These are phyloP conservation scores for Exaiptasia diaphana DNA, from an alignment of 64 coral and sea anemone species.

Conservation along the genomic window DNA sequence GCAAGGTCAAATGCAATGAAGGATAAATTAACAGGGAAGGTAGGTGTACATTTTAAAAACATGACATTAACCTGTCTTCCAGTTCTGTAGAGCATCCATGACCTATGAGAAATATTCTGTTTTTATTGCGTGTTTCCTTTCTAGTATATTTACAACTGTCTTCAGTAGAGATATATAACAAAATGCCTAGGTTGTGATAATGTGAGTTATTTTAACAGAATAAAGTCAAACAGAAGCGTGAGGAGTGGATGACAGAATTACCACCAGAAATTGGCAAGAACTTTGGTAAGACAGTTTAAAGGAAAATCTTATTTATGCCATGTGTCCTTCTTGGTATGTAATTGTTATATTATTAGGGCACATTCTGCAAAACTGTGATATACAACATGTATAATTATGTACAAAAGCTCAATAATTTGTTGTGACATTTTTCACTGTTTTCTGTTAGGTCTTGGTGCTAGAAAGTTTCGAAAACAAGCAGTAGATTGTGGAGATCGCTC, in stretches of 20 bases:
- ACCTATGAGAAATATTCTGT: too few species aligned
- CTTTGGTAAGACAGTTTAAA: constrained; percentile 66
- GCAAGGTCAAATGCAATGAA: constrained; percentile 63
- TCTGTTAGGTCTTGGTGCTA: constrained; percentile 71
- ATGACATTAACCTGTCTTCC: too few species aligned
- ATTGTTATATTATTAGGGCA: too few species aligned
- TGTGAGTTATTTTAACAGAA: too few species aligned
- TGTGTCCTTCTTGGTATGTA: not conserved
- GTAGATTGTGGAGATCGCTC: constrained; percentile 81
- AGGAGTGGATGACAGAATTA: constrained; percentile 99
- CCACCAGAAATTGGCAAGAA: constrained; percentile 93
- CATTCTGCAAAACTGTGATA: too few species aligned
- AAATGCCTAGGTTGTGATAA: too few species aligned
- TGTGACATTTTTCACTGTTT: not conserved
- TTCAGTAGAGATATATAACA: too few species aligned
- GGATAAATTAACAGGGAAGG: constrained; percentile 69
- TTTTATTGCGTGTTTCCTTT: too few species aligned
- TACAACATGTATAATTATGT: too few species aligned
- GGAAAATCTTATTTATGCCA: not conserved
- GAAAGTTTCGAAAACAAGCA: constrained; percentile 75
- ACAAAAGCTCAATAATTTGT: not conserved
- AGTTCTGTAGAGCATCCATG: too few species aligned
- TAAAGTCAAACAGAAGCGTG: constrained; percentile 66
- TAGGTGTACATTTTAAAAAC: constrained; percentile 21
- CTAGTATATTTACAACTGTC: too few species aligned